A percentile compares a stretch with the other conserved stretches of the same genome.
Conservation (phyloP, 2,888 invertebrate species). For the Eugnorisma glareosa region DNA sequence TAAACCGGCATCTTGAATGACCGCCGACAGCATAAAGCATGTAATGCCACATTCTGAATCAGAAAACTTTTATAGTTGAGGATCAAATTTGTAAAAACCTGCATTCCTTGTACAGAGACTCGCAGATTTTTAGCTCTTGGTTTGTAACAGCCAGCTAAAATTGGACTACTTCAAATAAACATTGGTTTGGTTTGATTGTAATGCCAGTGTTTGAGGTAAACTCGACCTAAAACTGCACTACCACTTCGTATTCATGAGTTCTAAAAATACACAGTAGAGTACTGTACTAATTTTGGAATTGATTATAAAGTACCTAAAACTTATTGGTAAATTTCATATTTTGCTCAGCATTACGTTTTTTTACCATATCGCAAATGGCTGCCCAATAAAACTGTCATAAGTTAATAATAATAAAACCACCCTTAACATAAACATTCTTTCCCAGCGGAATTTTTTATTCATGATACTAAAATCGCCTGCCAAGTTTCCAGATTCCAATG, state of each 20-base stretch:
- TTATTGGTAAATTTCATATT: slow-evolving; percentile 1
- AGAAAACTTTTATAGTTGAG: background rate
- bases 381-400: background rate
- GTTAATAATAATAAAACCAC: background rate
- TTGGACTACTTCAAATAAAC: background rate
- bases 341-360: background rate
- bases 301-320: background rate
- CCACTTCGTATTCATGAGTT: background rate
- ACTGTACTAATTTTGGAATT: slow-evolving; percentile 15
- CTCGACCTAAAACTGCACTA: background rate
- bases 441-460: slow-evolving; percentile 3
- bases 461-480: background rate
- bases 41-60: background rate
- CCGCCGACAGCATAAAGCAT: background rate
- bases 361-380: slow-evolving; percentile 9
- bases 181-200: background rate
- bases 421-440: background rate
- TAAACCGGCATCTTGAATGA: background rate
- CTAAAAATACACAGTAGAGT: background rate
- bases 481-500: slow-evolving; percentile 1
- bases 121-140: background rate
- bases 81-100: background rate
- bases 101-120: background rate
- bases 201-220: background rate
- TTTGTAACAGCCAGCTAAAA: background rate